Conservation (phyloP, 1,140 invertebrate species). For the Papilio glaucus region DNA sequence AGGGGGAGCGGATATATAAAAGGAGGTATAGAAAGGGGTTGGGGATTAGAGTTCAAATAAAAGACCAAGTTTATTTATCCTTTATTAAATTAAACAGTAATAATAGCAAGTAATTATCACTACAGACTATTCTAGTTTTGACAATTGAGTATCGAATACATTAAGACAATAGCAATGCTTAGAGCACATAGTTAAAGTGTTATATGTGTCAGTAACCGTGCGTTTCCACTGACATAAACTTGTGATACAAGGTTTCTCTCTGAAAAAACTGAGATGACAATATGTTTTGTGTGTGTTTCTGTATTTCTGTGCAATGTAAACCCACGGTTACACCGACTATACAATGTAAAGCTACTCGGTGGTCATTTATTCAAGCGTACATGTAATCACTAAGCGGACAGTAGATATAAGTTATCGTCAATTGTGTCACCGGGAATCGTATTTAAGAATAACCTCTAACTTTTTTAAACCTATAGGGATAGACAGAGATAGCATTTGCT, state of each 20-base stretch:
- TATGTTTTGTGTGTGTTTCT: no score
- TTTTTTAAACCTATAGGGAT: no score
- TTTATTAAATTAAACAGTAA: conserved; percentile 40
- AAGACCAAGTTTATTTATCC: conserved; percentile 27
- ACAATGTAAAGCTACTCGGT: conserved; percentile 31
- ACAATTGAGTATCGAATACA: conserved; percentile 26
- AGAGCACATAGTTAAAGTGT: conserved; percentile 16
- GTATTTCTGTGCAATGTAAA: no score
- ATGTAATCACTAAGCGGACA: conserved; percentile 10
- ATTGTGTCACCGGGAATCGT: neutral
- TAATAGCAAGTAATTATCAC: conserved; percentile 37
- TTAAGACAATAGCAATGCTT: conserved; percentile 7
- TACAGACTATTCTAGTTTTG: conserved; percentile 26
- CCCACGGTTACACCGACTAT: conserved; percentile 9
- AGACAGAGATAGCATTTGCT: no score
- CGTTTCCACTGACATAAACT: no score
- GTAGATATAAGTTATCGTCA: neutral
- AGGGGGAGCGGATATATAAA: no score
- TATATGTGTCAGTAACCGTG: conserved; percentile 25
- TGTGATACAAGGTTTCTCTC: no score
- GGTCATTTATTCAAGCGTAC: conserved; percentile 7
- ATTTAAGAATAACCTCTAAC: no score
- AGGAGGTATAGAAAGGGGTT: neutral
- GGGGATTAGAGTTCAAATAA: neutral
- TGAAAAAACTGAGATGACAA: no score